Conservation (phyloP, 1,140 invertebrate genomes). For the Drosophila kurseongensis region DNA sequence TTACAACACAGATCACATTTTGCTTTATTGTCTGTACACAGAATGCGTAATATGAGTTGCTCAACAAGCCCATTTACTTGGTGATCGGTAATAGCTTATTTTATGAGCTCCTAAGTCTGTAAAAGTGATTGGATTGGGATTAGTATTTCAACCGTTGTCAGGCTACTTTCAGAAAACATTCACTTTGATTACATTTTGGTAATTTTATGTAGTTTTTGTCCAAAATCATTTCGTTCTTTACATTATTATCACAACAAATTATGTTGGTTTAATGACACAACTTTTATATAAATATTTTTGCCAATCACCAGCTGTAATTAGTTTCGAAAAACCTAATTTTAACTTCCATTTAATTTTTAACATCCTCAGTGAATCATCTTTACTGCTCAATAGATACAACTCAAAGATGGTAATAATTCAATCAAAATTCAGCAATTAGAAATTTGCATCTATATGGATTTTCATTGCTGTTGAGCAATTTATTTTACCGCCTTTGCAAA, state of each 20-base stretch:
- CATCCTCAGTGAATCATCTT: conserved; percentile 4
- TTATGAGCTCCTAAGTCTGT: background rate
- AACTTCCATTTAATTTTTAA: background rate
- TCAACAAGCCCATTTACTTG: background rate
- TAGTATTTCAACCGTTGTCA: background rate
- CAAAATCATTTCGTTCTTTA: background rate
- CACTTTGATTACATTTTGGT: too few species aligned
- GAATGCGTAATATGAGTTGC: conserved; percentile 13
- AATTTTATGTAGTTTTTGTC: background rate
- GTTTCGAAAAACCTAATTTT: background rate
- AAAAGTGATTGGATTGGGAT: background rate
- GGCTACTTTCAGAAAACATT: too few species aligned
- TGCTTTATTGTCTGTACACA: conserved; percentile 10
- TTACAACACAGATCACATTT: conserved; percentile 31
- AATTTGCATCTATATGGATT: conserved; percentile 33
- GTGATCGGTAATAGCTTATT: background rate
- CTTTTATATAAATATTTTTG: background rate
- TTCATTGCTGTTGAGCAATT: conserved; percentile 31
- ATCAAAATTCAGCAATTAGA: conserved; percentile 7
- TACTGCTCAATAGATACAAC: background rate
- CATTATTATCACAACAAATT: background rate
- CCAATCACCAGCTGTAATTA: background rate
- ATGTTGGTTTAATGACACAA: background rate
- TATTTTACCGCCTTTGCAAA: conserved; percentile 37
- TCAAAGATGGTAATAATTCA: conserved; percentile 13